Percentiles rank a stretch among this genome's conserved stretches.
These are phyloP conservation scores for Amiota communis DNA, from an alignment of 2,888 invertebrate species.

Conservation along the genomic window DNA sequence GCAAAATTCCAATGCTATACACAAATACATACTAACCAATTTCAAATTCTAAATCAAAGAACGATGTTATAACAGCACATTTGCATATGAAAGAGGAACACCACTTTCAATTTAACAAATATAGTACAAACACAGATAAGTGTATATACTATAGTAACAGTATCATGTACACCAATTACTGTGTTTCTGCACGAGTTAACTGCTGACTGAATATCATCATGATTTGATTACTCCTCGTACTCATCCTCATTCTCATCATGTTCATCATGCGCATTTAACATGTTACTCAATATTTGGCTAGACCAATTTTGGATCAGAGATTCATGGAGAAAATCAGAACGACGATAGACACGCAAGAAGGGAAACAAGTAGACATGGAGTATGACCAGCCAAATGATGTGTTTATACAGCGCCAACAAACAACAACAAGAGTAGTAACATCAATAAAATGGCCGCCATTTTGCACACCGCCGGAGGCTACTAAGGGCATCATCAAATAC, in stretches of 20 bases:
- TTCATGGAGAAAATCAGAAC: too few relatives aligned
- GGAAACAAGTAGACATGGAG: background rate
- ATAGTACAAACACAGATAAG: too few relatives aligned
- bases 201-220: background rate
- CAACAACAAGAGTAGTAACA: too few relatives aligned
- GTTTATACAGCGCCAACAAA: too few relatives aligned
- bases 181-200: background rate
- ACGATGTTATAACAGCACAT: slow-evolving; percentile 28
- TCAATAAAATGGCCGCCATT: too few relatives aligned
- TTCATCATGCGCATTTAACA: too few relatives aligned
- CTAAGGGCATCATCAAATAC: too few relatives aligned
- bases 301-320: slow-evolving; percentile 23
- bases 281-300: slow-evolving; percentile 27
- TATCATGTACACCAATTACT: slow-evolving; percentile 12
- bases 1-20: too few relatives aligned
- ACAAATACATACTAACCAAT: too few relatives aligned
- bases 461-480: too few relatives aligned
- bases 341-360: slow-evolving; percentile 28
- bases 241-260: background rate
- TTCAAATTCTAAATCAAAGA: slow-evolving; percentile 8
- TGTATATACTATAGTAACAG: too few relatives aligned
- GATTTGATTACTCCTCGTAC: background rate
- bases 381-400: slow-evolving; percentile 17
- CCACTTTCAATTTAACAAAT: too few relatives aligned
- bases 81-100: slow-evolving; percentile 48